Conservation (phyloP, 2,888 invertebrate genomes). For the Adelognathus sp. region DNA sequence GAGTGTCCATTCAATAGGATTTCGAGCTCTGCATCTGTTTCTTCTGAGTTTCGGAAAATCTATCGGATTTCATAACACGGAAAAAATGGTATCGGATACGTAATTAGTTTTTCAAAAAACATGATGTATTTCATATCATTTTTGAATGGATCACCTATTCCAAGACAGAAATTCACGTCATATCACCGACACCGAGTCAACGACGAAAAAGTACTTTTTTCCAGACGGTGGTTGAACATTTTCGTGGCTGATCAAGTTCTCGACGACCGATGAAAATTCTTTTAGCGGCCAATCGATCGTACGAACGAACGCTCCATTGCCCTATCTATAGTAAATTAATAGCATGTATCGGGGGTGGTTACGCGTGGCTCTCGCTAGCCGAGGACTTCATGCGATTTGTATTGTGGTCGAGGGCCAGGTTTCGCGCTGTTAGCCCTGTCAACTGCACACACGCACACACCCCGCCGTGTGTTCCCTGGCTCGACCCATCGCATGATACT, state of each 20-base stretch:
- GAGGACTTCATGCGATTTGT: slow-evolving; percentile 71
- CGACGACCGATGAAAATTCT: not conserved
- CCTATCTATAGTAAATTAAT: not conserved
- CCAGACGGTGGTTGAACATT: not conserved
- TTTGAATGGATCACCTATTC: too few relatives aligned
- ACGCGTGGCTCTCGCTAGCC: slow-evolving; percentile 34
- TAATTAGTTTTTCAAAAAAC: too few relatives aligned
- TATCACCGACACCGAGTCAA: too few relatives aligned
- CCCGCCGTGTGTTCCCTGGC: slow-evolving; percentile 49
- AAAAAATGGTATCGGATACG: too few relatives aligned
- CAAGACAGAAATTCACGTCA: too few relatives aligned
- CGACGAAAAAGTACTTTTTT: too few relatives aligned
- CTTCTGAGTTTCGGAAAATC: too few relatives aligned
- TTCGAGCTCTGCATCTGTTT: too few relatives aligned
- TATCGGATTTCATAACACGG: too few relatives aligned
- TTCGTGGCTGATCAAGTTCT: not conserved
- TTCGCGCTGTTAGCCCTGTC: slow-evolving; percentile 73
- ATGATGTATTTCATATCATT: too few relatives aligned
- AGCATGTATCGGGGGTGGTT: slow-evolving; percentile 6
- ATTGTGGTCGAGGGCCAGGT: slow-evolving; percentile 68
- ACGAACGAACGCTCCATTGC: slow-evolving; percentile 7
- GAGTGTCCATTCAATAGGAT: too few relatives aligned
- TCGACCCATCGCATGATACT: slow-evolving; percentile 47
- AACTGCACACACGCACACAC: slow-evolving; percentile 68
- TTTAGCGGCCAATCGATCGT: not conserved